Conservation (phyloP, 2,113 vertebrate species). For the Psammodynastes pulverulentus region DNA sequence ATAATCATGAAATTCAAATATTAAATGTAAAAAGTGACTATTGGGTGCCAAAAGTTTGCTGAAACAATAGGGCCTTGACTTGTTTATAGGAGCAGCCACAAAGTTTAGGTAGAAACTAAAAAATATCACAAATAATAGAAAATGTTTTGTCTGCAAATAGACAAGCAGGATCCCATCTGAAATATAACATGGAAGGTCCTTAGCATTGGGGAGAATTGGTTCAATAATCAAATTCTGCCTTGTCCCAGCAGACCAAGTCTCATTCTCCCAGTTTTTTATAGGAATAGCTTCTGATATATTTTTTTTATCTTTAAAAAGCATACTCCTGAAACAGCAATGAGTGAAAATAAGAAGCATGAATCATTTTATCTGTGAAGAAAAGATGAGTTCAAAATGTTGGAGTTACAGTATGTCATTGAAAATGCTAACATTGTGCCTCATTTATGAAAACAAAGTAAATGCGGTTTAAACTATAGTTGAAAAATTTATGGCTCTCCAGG, state of each 20-base stretch:
- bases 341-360: background rate
- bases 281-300: background rate
- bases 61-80: background rate
- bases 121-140: background rate
- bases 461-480: too few relatives aligned
- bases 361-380: background rate
- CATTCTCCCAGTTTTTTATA: background rate
- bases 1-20: background rate
- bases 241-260: background rate
- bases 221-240: background rate
- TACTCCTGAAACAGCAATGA: background rate
- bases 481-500: background rate
- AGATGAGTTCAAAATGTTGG: background rate
- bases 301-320: background rate
- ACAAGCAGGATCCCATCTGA: background rate
- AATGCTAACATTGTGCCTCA: background rate
- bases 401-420: background rate
- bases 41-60: background rate
- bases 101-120: background rate
- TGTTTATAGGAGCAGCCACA: background rate
- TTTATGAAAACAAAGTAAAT: background rate
- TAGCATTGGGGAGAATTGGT: background rate
- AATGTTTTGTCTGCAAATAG: background rate
- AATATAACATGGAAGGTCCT: background rate
- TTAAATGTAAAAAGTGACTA: background rate